Conservation (phyloP, 2,113 vertebrate genomes). For the Morone chrysops region DNA sequence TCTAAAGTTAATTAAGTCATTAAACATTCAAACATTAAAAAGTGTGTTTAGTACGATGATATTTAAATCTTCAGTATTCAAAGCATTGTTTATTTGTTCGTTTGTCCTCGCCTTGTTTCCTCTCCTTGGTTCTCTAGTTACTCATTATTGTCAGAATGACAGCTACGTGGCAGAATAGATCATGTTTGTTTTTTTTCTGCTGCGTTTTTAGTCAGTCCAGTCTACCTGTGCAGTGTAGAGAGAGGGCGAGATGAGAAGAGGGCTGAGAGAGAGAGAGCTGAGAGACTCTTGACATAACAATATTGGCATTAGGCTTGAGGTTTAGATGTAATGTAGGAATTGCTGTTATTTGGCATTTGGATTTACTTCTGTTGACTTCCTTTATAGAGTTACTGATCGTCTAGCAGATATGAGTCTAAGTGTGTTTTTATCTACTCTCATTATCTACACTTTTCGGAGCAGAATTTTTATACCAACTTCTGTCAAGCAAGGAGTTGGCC, state of each 20-base stretch:
- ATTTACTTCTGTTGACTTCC: background rate
- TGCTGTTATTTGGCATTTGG: background rate
- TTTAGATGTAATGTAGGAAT: background rate
- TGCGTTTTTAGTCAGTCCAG: background rate
- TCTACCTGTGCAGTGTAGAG: background rate
- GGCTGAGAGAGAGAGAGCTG: background rate
- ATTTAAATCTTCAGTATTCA: slow-evolving; percentile 18
- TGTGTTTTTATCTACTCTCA: background rate
- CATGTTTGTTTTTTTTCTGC: background rate
- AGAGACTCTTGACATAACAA: background rate
- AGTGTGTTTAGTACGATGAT: background rate
- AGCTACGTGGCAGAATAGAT: background rate
- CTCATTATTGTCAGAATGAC: background rate
- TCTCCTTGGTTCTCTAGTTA: background rate
- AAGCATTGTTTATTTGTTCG: slow-evolving; percentile 8
- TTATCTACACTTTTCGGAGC: background rate
- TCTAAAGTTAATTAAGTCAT: background rate
- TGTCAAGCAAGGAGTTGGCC: background rate
- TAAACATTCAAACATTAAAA: background rate
- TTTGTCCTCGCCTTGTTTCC: background rate
- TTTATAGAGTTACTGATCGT: background rate
- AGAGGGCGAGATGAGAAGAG: background rate
- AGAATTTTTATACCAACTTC: background rate
- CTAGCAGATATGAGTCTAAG: no score
- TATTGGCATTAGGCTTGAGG: background rate